phyloP scores from a whole-genome alignment of 1,140 invertebrate genomes.

The Eriocheir sinensis region DNA sequence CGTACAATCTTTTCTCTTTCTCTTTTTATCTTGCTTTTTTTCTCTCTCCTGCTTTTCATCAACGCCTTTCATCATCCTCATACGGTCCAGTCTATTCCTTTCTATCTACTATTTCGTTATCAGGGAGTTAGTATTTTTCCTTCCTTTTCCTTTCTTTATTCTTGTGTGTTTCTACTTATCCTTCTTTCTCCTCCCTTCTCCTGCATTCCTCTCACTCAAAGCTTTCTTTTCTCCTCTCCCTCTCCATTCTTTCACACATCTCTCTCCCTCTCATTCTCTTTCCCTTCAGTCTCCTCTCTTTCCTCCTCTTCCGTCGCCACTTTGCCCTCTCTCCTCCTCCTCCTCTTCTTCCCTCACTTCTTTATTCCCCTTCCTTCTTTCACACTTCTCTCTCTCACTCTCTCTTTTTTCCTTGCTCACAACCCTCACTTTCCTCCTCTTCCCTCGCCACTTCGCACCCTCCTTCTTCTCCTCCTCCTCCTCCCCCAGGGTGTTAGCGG shows the following conservation, averaged over 20 bases:
- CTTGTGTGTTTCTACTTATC: too few species aligned
- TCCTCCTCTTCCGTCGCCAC: background rate
- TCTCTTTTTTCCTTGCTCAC: background rate
- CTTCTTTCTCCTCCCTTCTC: background rate
- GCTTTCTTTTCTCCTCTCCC: background rate
- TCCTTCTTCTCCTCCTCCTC: background rate
- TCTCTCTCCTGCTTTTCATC: background rate
- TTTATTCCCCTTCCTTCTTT: background rate
- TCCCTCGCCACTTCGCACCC: background rate
- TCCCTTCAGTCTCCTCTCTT: background rate
- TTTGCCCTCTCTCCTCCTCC: background rate
- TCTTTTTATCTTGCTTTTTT: background rate
- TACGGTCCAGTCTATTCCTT: too few species aligned
- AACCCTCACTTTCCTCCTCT: background rate
- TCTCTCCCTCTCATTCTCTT: background rate
- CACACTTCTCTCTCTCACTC: background rate
- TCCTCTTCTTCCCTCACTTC: background rate
- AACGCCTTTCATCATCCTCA: background rate
- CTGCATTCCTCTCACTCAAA: background rate
- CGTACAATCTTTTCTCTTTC: background rate
- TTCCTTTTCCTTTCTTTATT: background rate
- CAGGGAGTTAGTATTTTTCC: too few species aligned
- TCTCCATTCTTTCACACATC: background rate
- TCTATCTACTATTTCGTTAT: too few species aligned
- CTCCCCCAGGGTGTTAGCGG: constrained; percentile 56